phyloP scores from a whole-genome alignment of 2,888 invertebrate species.

The Zygogramma bicolorata region DNA sequence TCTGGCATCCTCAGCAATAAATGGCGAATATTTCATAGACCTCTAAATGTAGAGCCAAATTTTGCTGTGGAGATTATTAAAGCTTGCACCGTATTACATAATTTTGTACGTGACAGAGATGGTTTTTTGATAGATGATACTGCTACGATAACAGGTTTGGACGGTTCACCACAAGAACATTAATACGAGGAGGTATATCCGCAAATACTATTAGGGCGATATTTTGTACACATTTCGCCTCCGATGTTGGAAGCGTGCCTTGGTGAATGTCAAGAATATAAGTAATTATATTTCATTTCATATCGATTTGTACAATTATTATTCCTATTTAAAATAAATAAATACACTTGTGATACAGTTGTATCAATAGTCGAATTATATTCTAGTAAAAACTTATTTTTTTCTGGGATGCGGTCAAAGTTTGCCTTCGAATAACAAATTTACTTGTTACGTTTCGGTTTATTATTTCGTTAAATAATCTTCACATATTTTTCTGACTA shows the following conservation, averaged over 20 bases:
- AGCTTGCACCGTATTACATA: slow-evolving; percentile 43
- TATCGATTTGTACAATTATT: slow-evolving; percentile 22
- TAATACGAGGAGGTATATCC: slow-evolving; percentile 21
- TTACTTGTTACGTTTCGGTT: slow-evolving; percentile 11
- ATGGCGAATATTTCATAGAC: slow-evolving; percentile 52
- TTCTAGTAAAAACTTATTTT: not conserved
- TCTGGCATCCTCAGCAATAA: slow-evolving; percentile 45
- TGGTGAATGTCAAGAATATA: slow-evolving; percentile 29
- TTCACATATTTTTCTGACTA: slow-evolving; percentile 14
- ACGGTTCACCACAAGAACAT: slow-evolving; percentile 6
- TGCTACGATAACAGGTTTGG: slow-evolving; percentile 12
- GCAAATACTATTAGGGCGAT: slow-evolving; percentile 23
- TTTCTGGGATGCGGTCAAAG: slow-evolving; percentile 4
- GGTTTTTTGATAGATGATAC: slow-evolving; percentile 31
- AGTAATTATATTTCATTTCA: slow-evolving; percentile 21
- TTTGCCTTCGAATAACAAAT: slow-evolving; percentile 18
- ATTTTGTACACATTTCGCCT: slow-evolving; percentile 22
- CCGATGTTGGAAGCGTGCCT: slow-evolving; percentile 25
- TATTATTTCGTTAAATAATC: slow-evolving; percentile 16
- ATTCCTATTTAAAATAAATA: slow-evolving; percentile 16
- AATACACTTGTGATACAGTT: slow-evolving; percentile 21
- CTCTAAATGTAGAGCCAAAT: slow-evolving; percentile 30
- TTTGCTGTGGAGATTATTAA: slow-evolving; percentile 47
- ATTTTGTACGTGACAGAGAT: slow-evolving; percentile 34
- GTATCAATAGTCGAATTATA: slow-evolving; percentile 14